These are phyloP conservation scores for Echiichthys vipera DNA, from an alignment of 2,797 vertebrate genomes.

Conservation along the genomic window DNA sequence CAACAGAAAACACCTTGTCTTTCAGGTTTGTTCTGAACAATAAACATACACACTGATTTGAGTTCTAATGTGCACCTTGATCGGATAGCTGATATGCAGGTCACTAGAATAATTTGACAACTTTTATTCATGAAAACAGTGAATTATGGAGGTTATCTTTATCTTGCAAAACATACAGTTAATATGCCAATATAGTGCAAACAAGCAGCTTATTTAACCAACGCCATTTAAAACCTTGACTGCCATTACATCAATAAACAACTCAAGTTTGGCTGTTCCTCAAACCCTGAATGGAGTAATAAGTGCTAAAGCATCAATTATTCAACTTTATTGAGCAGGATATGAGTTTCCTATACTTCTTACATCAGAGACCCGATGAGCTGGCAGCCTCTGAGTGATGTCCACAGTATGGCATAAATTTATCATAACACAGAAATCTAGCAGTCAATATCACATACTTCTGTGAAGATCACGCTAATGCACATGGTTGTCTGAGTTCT, in stretches of 20 bases:
- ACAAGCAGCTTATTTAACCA: constrained; percentile 61
- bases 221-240: constrained; percentile 42
- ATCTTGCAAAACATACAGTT: constrained; percentile 23
- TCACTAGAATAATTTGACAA: background rate
- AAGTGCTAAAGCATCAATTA: constrained; percentile 74
- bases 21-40: background rate
- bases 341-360: constrained; percentile 57
- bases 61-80: background rate
- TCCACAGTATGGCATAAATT: constrained; percentile 66
- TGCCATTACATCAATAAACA: constrained; percentile 50
- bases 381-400: constrained; percentile 47
- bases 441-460: constrained; percentile 73
- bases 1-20: background rate
- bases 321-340: constrained; percentile 73
- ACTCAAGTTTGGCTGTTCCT: constrained; percentile 24
- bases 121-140: background rate
- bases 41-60: background rate
- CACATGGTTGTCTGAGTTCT: constrained; percentile 56
- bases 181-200: constrained; percentile 19
- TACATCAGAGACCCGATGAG: constrained; percentile 55
- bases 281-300: constrained; percentile 43
- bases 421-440: constrained; percentile 69
- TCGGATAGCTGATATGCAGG: background rate
- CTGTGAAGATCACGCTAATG: constrained; percentile 74
- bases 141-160: background rate